Evolutionary conservation across 1,140 invertebrate genomes (phyloP).

Genomic region (Lasioglossum albipes): DNA sequence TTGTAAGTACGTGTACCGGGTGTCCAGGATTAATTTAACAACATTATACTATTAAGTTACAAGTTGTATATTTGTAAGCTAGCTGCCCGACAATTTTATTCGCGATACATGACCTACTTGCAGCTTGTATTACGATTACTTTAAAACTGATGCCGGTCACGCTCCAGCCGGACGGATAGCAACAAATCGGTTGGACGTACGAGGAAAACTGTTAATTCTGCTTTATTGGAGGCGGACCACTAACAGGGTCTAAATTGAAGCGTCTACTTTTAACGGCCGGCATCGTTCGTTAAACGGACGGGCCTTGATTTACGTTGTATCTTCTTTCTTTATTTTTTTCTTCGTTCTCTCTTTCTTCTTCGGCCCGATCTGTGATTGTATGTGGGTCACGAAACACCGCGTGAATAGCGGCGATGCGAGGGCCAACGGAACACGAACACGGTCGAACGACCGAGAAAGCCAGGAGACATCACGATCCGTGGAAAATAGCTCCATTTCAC

Average conservation of each 20-base stretch:
- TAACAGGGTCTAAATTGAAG: slow-evolving; percentile 17
- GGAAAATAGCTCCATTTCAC: slow-evolving; percentile 63
- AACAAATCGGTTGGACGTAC: background rate
- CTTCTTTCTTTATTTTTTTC: slow-evolving; percentile 14
- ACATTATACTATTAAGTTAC: too few relatives aligned
- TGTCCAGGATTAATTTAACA: too few relatives aligned
- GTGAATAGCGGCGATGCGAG: background rate
- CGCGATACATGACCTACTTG: too few relatives aligned
- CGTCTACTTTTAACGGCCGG: slow-evolving; percentile 38
- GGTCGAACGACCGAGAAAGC: slow-evolving; percentile 18
- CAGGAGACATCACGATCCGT: slow-evolving; percentile 40
- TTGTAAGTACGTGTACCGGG: too few relatives aligned
- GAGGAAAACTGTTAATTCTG: background rate
- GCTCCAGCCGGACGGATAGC: too few relatives aligned
- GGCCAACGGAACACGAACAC: background rate
- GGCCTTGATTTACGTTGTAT: slow-evolving; percentile 43
- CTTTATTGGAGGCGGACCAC: background rate
- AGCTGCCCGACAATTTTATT: too few relatives aligned
- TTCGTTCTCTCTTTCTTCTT: too few relatives aligned
- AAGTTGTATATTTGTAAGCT: too few relatives aligned
- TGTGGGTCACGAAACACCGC: slow-evolving; percentile 29
- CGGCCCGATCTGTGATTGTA: background rate
- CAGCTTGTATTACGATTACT: too few relatives aligned
- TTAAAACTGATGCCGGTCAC: too few relatives aligned
- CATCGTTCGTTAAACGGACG: slow-evolving; percentile 45